A percentile compares a stretch with the other conserved stretches of the same genome.
Conservation (phyloP, 2,113 vertebrate genomes). For the Callopanchax toddi region DNA sequence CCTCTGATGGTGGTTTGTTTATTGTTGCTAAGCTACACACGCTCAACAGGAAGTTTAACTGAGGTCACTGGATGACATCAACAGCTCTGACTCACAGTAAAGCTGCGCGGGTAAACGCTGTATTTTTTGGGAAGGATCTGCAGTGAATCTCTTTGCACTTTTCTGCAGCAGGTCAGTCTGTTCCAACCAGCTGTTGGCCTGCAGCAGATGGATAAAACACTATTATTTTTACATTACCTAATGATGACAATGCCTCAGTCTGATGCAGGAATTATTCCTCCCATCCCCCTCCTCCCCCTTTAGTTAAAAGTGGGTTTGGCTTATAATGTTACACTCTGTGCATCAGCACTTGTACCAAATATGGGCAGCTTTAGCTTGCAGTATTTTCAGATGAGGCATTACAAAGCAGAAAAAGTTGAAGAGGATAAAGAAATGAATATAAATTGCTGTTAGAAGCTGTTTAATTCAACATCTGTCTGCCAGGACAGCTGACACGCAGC, state of each 20-base stretch:
- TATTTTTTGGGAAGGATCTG: background rate
- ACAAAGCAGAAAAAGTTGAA: conserved; percentile 14
- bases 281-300: background rate
- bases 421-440: conserved; percentile 13
- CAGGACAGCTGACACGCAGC: conserved; percentile 23
- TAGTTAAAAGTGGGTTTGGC: conserved; percentile 6
- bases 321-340: conserved; percentile 31
- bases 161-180: conserved; percentile 1
- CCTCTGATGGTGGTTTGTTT: conserved; percentile 14
- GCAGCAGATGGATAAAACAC: background rate
- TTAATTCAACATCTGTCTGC: conserved; percentile 60
- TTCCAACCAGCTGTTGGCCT: conserved; percentile 36
- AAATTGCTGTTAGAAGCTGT: conserved; percentile 42
- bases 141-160: background rate
- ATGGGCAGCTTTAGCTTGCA: conserved; percentile 12
- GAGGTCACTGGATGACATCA: conserved; percentile 26
- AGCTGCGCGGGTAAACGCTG: background rate
- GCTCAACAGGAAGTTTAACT: conserved; percentile 40
- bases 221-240: conserved; percentile 46
- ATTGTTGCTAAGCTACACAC: conserved; percentile 17
- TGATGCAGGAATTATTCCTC: conserved; percentile 19
- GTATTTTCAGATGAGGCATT: conserved; percentile 1
- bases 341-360: conserved; percentile 21
- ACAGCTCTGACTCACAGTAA: background rate
- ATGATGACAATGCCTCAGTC: conserved; percentile 21